Evolutionary conservation across 2,797 vertebrate genomes (phyloP).

Genomic region (Gila robusta): DNA sequence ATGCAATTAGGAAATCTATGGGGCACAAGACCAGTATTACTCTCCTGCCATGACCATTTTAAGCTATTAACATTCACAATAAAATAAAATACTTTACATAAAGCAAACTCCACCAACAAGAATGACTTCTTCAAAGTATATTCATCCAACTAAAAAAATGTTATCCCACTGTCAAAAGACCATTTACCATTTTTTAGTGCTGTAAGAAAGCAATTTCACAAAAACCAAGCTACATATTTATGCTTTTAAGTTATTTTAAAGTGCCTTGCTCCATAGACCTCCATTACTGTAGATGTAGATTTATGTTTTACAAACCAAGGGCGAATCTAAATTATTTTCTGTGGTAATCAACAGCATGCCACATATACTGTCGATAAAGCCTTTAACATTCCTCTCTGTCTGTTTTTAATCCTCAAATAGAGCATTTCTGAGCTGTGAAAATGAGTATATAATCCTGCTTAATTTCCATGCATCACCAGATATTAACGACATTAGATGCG

Average conservation of each 20-base stretch:
- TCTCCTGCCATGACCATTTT: neutral
- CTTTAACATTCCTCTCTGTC: constrained; percentile 21
- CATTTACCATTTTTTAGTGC: neutral
- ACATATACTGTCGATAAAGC: constrained; percentile 2
- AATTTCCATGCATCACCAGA: constrained; percentile 39
- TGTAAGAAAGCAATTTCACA: neutral
- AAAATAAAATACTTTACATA: neutral
- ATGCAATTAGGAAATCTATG: too few relatives aligned
- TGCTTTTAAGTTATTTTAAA: neutral
- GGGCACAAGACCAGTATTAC: too few relatives aligned
- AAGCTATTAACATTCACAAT: neutral
- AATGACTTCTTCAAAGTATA: neutral
- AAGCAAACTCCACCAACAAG: neutral
- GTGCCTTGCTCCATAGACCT: neutral
- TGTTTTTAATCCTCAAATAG: constrained; percentile 30
- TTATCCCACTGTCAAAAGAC: neutral
- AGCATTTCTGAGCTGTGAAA: constrained; percentile 36
- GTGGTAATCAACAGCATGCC: neutral
- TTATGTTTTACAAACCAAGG: constrained; percentile 11
- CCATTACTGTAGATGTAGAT: neutral
- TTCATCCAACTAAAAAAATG: neutral
- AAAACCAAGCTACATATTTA: neutral
- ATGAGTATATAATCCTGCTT: constrained; percentile 34
- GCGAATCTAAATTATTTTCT: neutral
- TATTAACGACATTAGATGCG: constrained; percentile 46